These are phyloP conservation scores for Porites lutea DNA, from an alignment of 64 coral and sea anemone genomes.

Conservation along the genomic window DNA sequence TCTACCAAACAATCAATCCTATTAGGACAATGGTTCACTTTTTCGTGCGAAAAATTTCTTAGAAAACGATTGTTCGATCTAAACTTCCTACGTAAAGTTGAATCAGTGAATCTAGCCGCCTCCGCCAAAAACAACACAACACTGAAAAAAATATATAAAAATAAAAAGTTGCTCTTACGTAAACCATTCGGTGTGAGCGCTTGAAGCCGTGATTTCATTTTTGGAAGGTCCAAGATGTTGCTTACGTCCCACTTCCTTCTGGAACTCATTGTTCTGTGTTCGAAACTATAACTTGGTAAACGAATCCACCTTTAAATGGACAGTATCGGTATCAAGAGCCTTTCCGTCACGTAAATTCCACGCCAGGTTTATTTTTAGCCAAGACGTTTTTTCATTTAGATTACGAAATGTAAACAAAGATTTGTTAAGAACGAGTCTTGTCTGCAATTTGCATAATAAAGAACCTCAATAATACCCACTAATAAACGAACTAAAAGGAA, in stretches of 20 bases:
- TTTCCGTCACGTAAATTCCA: constrained; percentile 34
- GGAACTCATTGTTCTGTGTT: background rate
- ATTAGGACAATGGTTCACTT: too few relatives aligned
- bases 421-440: background rate
- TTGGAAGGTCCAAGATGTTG: constrained; percentile 24
- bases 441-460: background rate
- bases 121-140: background rate
- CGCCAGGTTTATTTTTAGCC: background rate
- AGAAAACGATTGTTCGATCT: too few relatives aligned
- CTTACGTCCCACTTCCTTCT: constrained; percentile 34
- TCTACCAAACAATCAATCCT: too few relatives aligned
- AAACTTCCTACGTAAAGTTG: too few relatives aligned
- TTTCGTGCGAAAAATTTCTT: too few relatives aligned
- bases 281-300: background rate
- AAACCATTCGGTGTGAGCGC: background rate
- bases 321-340: background rate
- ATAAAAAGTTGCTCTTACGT: background rate
- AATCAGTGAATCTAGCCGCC: background rate
- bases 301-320: too few relatives aligned
- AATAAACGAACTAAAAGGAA: background rate
- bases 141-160: background rate
- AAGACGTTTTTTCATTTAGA: background rate
- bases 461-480: too few relatives aligned
- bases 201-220: constrained; percentile 11
- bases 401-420: constrained; percentile 38